Base-by-base conservation (phyloP, 1,140 invertebrate species). In the Neelides sp. region DNA sequence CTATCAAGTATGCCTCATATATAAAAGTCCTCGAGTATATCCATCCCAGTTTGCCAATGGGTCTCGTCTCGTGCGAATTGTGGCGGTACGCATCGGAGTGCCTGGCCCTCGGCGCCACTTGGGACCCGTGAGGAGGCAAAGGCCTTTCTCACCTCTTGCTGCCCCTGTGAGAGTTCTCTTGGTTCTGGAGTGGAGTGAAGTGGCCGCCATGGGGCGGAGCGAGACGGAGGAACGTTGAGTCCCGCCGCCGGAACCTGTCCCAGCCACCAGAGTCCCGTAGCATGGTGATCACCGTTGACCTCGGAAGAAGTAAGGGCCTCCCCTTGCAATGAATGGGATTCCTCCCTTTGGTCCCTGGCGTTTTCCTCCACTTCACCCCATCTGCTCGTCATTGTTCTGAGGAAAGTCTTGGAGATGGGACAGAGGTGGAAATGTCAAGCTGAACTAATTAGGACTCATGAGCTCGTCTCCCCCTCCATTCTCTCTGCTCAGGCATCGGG, bases 361-460 rank as follows among this genome's bases (percentile, higher is more conserved):
- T 24, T 42, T 22, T 42, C 17, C 15, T 7, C 36, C 4, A n/a
- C n/a, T n/a, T n/a, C n/a, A 17, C 36, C 20, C 36, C 36, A n/a
- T 17, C 36, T 39, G n/a, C 36, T 17, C 36, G n/a, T n/a, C n/a
- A n/a, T n/a, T n/a, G n/a, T n/a, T n/a, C n/a, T n/a, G n/a, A n/a
- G n/a, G n/a, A n/a, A n/a, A n/a, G n/a, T n/a, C n/a, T n/a, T n/a
- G n/a, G n/a, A n/a, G n/a, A n/a, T n/a, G n/a, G n/a, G n/a, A n/a
- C 27, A 49, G 34, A 50, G 37, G 34, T 50, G 53, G 50, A 49
- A 50, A 55, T 48, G 53, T 56, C 47, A 49, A 49, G 55, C 47
- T 41, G 46, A 57, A 47, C 50, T 50, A 57, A 57, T 57, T 48
- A 32, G 13, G 26, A 50, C 40, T 57, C 55, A 57, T 52, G 55